phyloP scores from a whole-genome alignment of 2,888 invertebrate species.

The Resseliella maxima region DNA sequence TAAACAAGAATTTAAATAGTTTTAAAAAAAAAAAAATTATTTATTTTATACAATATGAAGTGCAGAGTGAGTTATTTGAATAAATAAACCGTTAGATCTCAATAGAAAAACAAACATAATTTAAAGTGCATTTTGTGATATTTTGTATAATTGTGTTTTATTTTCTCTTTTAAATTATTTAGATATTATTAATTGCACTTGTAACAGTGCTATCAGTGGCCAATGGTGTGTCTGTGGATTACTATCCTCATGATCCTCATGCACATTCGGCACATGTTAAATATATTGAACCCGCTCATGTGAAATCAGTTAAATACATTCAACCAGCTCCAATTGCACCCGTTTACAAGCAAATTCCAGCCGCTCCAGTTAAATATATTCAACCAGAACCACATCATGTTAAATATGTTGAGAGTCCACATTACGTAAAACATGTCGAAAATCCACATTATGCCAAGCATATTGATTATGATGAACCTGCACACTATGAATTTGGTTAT shows the following conservation, averaged over 20 bases:
- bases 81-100: too few species aligned
- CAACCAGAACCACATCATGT: background rate
- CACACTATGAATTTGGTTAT: background rate
- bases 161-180: background rate
- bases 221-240: background rate
- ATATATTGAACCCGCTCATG: slow-evolving; percentile 4
- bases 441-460: background rate
- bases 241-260: slow-evolving; percentile 28
- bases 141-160: background rate
- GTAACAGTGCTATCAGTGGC: background rate
- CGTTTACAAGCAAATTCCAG: background rate
- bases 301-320: background rate
- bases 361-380: slow-evolving; percentile 12
- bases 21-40: background rate
- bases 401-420: background rate
- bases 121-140: background rate
- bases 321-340: background rate
- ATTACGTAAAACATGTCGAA: background rate
- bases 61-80: slow-evolving; percentile 33
- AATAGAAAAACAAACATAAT: too few species aligned
- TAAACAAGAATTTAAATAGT: background rate
- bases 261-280: background rate
- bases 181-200: background rate
- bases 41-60: background rate
- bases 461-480: slow-evolving; percentile 8